Evolutionary conservation across 2,797 vertebrate species (phyloP).

Genomic region (Morus bassanus): DNA sequence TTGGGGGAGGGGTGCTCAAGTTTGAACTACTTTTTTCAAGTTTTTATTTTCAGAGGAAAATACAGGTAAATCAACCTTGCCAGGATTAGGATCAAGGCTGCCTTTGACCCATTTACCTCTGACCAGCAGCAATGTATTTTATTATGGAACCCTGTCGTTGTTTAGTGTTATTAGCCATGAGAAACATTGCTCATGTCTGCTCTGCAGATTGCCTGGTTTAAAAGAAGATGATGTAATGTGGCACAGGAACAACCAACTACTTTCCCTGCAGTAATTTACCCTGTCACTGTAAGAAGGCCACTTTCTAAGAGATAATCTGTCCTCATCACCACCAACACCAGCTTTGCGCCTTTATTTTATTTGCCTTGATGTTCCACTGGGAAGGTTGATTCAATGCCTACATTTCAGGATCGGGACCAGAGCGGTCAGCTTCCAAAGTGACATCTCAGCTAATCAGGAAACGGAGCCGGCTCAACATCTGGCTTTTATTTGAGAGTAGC

Average conservation of each 20-base stretch:
- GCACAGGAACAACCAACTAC: background rate
- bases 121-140: background rate
- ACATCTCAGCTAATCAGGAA: constrained; percentile 54
- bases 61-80: background rate
- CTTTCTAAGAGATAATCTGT: background rate
- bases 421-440: background rate
- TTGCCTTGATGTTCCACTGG: constrained; percentile 12
- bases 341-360: background rate
- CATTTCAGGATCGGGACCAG: constrained; percentile 3
- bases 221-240: background rate
- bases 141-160: background rate
- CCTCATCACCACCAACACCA: background rate
- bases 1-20: no score
- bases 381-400: background rate
- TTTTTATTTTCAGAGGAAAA: background rate
- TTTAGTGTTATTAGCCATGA: background rate
- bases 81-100: background rate
- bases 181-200: background rate
- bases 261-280: background rate
- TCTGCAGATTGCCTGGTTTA: constrained; percentile 3
- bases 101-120: background rate
- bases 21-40: background rate
- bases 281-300: background rate
- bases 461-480: constrained; percentile 47
- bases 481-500: constrained; percentile 43